Evolutionary conservation across 30 jellyfish, hydroid and myxozoan species (phyloP).

Genomic region (Nemopilema nomurai): DNA sequence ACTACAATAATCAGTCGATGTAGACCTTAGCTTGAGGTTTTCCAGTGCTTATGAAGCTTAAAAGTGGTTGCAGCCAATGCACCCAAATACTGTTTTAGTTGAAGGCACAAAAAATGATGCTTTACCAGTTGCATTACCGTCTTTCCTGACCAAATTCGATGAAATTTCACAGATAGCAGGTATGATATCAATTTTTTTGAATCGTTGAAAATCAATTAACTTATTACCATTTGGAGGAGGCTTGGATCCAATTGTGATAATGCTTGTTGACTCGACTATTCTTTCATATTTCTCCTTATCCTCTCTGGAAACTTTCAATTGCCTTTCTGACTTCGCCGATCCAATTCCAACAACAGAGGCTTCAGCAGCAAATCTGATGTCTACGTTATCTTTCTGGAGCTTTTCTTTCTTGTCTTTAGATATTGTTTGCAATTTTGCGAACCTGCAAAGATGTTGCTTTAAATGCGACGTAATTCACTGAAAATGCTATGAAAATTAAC

Average conservation of each 20-base stretch:
- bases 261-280: background rate
- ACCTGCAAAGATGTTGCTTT: background rate
- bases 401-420: conserved; percentile 43
- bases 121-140: no score
- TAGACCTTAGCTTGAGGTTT: no score
- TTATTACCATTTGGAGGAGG: conserved; percentile 46
- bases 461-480: no score
- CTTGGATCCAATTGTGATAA: conserved; percentile 42
- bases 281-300: conserved; percentile 6
- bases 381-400: conserved; percentile 30
- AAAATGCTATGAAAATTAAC: no score
- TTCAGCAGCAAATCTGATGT: conserved; percentile 30
- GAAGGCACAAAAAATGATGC: no score
- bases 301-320: background rate
- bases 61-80: no score
- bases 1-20: no score
- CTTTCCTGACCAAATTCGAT: no score
- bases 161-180: no score
- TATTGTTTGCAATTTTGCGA: conserved; percentile 19
- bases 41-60: no score
- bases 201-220: background rate
- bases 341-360: conserved; percentile 15
- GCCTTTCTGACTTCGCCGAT: background rate
- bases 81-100: no score
- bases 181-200: no score